phyloP scores from a whole-genome alignment of 1,140 invertebrate genomes.

The Laodelphax striatellus region DNA sequence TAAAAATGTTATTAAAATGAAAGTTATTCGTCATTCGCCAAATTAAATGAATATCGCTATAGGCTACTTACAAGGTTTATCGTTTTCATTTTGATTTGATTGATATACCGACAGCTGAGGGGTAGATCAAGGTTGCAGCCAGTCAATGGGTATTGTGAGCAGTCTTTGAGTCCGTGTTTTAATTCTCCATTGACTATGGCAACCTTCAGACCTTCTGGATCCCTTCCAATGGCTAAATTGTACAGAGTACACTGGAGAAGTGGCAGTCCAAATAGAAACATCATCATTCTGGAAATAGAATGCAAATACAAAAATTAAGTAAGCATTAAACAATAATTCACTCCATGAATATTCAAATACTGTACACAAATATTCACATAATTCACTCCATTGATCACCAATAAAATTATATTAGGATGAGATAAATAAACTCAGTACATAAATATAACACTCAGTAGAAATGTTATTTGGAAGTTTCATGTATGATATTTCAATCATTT shows the following conservation, averaged over 20 bases:
- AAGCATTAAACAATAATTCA: too few species aligned
- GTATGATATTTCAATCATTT: too few species aligned
- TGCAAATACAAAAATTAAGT: too few species aligned
- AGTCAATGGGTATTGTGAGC: constrained; percentile 26
- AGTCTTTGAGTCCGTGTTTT: constrained; percentile 21
- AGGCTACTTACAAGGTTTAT: constrained; percentile 40
- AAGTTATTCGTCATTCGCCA: too few species aligned
- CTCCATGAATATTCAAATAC: too few species aligned
- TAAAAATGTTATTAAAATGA: too few species aligned
- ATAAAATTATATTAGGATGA: too few species aligned
- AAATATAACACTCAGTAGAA: too few species aligned
- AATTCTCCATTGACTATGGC: constrained; percentile 78
- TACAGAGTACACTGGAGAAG: constrained; percentile 86
- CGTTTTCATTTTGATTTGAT: constrained; percentile 48
- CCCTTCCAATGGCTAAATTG: constrained; percentile 84
- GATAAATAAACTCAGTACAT: too few species aligned
- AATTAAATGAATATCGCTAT: neutral
- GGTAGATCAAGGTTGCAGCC: constrained; percentile 45
- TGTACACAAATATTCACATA: too few species aligned
- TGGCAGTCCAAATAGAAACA: constrained; percentile 83
- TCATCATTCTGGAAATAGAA: constrained; percentile 53
- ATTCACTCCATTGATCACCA: too few species aligned
- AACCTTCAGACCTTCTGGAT: constrained; percentile 68
- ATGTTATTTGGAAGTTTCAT: too few species aligned
- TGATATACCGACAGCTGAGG: constrained; percentile 64